Percentiles rank a stretch among this genome's conserved stretches.
Evolutionary conservation across 2,888 invertebrate genomes (phyloP).

Genomic region (Morpho helenor): DNA sequence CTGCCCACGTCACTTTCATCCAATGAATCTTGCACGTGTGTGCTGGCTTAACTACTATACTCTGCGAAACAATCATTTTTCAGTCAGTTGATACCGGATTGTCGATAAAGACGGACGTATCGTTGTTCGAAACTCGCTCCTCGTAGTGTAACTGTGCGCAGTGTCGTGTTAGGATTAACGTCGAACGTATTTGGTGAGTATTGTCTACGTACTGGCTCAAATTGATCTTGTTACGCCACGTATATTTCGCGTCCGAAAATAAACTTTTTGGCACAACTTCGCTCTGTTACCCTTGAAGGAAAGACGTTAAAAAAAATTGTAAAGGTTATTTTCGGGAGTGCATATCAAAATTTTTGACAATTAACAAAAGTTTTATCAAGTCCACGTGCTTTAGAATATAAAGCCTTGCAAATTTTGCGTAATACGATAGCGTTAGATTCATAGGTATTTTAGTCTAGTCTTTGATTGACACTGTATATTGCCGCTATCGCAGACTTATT

Average conservation of each 20-base stretch:
- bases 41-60: constrained; percentile 34
- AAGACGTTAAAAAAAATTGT: constrained; percentile 1
- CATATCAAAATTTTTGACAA: not conserved
- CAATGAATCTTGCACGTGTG: constrained; percentile 35
- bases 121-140: constrained; percentile 19
- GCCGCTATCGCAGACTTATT: constrained; percentile 2
- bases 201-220: constrained; percentile 30
- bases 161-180: constrained; percentile 57
- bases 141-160: constrained; percentile 41
- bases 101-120: constrained; percentile 42
- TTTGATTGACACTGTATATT: not conserved
- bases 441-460: not conserved
- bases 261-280: constrained; percentile 59
- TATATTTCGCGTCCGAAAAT: constrained; percentile 49
- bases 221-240: constrained; percentile 47
- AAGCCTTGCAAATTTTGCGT: constrained; percentile 3
- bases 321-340: constrained; percentile 1
- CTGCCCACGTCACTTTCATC: constrained; percentile 47
- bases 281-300: constrained; percentile 49
- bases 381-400: not conserved
- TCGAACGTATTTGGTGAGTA: constrained; percentile 54
- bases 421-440: not conserved
- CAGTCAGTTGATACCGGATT: constrained; percentile 55
- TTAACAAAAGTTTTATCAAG: not conserved
- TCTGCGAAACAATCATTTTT: constrained; percentile 43